Evolutionary conservation across 1,140 invertebrate genomes (phyloP), one percentile per base, ranked within the genome.

Genomic region (Drosophila santomea): DNA sequence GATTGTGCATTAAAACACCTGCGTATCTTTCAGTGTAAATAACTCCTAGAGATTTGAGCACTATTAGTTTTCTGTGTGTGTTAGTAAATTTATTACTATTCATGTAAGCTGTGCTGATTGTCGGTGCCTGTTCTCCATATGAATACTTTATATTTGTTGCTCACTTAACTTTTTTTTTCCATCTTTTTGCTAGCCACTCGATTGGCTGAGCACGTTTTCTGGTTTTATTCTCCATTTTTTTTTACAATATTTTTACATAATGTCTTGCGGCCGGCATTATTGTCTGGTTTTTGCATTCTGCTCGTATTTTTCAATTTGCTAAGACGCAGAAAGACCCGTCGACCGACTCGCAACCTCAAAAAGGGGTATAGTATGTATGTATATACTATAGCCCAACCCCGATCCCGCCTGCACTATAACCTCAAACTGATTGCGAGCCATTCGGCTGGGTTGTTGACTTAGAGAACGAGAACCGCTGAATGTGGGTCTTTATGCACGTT

Each of bases 401-500:
- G 17, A 58, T 44, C 59, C 61, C 41, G 28, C 15, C 28, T 45
- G 56, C 67, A 71, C 28, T 71, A 15, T 71, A 50, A 56, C 68
- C 67, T 15, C 43, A 32, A 35, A 51, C 62, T 76, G 71, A 51
- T 74, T 74, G 41, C 59, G 54, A 58, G 23, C 25, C 35, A 62
- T 11, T 51, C 32, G 32, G 17, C 15, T 45, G 15, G 32, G 17
- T 17, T 45, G 66, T 71, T 71, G 64, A 71, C 68, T 71, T 71
- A 8, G 59, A 60, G 62, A 82, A 41, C 61, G 28, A 43, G 51
- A 28, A 32, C 23, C n/a, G 50, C 39, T 36, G 60, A 78, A 88
- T 85, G 74, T 74, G 74, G 48, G 57, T 58, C 64, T 76, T 78
- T 88, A 78, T 75, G 83, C 81, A 85, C 82, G 81, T 86, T 82